Percentiles rank a stretch among this genome's conserved stretches.
Evolutionary conservation across 2,797 vertebrate species (phyloP).

Genomic region (Pteropus rufus): DNA sequence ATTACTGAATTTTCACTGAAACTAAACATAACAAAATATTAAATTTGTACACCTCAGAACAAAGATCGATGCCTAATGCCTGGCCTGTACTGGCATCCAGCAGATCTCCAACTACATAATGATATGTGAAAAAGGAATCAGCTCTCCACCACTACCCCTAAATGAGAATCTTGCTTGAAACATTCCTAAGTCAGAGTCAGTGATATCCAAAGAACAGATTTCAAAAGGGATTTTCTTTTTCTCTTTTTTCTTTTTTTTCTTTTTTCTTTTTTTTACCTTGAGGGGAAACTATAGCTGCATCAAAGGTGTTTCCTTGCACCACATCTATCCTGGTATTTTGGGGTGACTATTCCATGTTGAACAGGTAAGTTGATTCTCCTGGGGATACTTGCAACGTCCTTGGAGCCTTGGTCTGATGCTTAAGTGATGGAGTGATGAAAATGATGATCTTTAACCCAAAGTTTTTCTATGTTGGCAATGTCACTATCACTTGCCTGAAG

Average conservation of each 20-base stretch:
- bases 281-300: neutral
- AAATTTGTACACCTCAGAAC: neutral
- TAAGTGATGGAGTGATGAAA: neutral
- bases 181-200: neutral
- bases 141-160: neutral
- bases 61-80: neutral
- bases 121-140: neutral
- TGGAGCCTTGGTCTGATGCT: neutral
- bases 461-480: neutral
- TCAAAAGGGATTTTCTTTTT: neutral
- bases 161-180: conserved; percentile 8
- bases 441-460: neutral
- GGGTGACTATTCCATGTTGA: neutral
- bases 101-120: neutral
- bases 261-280: neutral
- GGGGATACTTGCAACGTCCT: neutral
- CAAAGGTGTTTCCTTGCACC: neutral
- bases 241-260: too few relatives aligned
- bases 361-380: neutral
- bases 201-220: neutral
- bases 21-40: neutral
- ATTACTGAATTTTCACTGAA: neutral
- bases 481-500: neutral
- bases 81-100: neutral
- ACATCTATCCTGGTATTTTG: neutral